Evolutionary conservation across 1,140 invertebrate species (phyloP).

Genomic region (Diorhabda elongata): DNA sequence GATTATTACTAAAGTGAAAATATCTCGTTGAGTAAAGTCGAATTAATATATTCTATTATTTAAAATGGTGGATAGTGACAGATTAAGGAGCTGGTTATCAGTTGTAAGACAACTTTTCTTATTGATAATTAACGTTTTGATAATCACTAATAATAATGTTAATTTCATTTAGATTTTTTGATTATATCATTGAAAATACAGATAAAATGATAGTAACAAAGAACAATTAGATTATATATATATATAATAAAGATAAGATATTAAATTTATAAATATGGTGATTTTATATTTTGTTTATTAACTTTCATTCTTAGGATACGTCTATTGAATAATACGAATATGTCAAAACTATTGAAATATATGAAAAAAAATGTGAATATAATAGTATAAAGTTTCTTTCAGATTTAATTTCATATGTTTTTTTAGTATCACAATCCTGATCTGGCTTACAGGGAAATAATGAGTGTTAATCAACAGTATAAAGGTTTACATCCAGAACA

Average conservation of each 20-base stretch:
- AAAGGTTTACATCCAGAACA: constrained; percentile 62
- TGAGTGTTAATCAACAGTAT: constrained; percentile 66
- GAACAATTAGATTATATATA: no score
- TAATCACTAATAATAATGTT: not conserved
- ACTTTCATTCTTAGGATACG: no score
- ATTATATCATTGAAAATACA: no score
- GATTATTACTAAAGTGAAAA: no score
- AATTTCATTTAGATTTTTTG: not conserved
- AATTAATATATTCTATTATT: no score
- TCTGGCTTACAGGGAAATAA: constrained; percentile 68
- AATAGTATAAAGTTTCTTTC: constrained; percentile 5
- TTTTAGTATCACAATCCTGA: constrained; percentile 72
- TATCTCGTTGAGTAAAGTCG: no score
- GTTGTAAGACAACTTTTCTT: constrained; percentile 43
- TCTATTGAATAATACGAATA: not conserved
- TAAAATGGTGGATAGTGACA: constrained; percentile 28
- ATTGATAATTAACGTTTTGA: not conserved
- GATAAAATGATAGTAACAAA: no score
- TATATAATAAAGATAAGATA: no score
- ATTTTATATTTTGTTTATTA: no score
- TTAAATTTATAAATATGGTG: no score
- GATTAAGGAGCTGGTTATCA: constrained; percentile 53
- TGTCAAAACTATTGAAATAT: not conserved
- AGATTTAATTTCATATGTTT: constrained; percentile 23
- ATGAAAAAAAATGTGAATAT: not conserved